Evolutionary conservation across 35 echinoderm and acorn worm genomes (phyloP).

Genomic region (Lytechinus variegatus): DNA sequence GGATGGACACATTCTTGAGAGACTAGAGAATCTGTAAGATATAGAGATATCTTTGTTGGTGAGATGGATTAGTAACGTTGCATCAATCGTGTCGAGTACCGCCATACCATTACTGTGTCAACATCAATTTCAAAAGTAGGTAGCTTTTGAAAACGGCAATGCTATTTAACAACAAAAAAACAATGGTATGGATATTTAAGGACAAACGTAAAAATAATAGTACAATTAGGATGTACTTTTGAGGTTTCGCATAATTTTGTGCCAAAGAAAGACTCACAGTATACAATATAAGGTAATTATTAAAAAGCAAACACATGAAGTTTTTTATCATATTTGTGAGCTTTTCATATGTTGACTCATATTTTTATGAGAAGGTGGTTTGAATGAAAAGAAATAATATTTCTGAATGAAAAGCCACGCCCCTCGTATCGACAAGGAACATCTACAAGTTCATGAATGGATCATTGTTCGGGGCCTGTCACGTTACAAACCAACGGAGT

Average conservation of each 20-base stretch:
- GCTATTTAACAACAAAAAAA: background rate
- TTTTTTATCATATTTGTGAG: background rate
- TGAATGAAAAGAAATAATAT: background rate
- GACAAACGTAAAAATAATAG: background rate
- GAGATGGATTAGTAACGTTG: too few relatives aligned
- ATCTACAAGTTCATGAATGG: background rate
- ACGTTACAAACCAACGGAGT: background rate
- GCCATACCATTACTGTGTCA: background rate
- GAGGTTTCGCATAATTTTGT: background rate
- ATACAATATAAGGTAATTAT: background rate
- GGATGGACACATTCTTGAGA: background rate
- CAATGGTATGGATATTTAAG: background rate
- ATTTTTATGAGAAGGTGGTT: background rate
- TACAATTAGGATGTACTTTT: background rate
- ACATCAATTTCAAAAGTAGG: background rate
- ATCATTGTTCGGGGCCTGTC: background rate
- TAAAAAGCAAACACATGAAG: background rate
- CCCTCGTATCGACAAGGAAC: background rate
- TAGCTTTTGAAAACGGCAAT: background rate
- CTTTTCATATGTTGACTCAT: background rate
- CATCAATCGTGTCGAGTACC: too few relatives aligned
- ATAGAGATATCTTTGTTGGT: background rate
- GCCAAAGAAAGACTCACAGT: background rate
- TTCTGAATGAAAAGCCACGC: background rate
- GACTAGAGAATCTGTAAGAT: background rate